Conservation (phyloP, 2,888 invertebrate genomes). For the Conchocele bisecta region DNA sequence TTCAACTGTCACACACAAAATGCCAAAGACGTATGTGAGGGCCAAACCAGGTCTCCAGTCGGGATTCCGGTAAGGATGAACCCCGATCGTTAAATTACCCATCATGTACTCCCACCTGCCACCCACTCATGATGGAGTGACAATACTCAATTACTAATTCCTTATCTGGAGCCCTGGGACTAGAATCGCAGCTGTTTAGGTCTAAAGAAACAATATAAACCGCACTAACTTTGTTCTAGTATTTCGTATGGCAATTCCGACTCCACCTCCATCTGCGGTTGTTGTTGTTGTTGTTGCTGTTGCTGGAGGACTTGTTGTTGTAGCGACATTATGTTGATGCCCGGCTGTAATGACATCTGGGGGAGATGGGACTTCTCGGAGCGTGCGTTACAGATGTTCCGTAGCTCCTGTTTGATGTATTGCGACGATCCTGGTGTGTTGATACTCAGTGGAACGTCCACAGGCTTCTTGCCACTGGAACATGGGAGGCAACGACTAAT, state of each 20-base stretch:
- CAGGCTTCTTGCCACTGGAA: conserved; percentile 66
- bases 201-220: too few species aligned
- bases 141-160: too few species aligned
- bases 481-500: background rate
- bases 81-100: too few species aligned
- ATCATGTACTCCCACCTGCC: too few species aligned
- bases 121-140: too few species aligned
- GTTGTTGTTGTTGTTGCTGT: conserved; percentile 79
- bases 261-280: conserved; percentile 61
- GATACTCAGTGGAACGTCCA: conserved; percentile 59
- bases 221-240: conserved; percentile 76
- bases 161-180: too few species aligned
- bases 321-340: conserved; percentile 24
- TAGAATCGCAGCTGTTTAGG: too few species aligned
- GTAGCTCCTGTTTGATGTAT: conserved; percentile 94
- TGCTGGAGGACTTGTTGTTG: conserved; percentile 68
- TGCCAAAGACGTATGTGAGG: too few species aligned
- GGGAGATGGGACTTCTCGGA: conserved; percentile 84
- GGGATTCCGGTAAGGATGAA: too few species aligned
- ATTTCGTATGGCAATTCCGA: conserved; percentile 76
- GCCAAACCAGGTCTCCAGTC: too few species aligned
- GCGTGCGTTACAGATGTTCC: conserved; percentile 93
- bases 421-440: conserved; percentile 85
- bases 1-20: too few species aligned
- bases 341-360: conserved; percentile 34